These are phyloP conservation scores for Lamellibrachia columna DNA, from an alignment of 2,888 invertebrate species.

Conservation along the genomic window DNA sequence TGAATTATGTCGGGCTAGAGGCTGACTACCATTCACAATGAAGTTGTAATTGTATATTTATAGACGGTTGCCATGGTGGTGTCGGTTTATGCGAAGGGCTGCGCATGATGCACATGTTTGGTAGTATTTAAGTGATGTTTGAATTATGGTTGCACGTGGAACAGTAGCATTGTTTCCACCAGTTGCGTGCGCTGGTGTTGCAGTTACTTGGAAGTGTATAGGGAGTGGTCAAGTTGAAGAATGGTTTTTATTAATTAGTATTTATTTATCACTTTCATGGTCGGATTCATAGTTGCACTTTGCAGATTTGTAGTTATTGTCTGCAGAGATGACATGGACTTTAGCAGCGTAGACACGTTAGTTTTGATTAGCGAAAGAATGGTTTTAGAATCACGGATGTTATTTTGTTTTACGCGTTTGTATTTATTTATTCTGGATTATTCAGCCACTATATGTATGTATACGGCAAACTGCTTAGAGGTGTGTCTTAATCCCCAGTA, in stretches of 20 bases:
- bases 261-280: background rate
- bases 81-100: background rate
- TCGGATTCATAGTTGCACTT: conserved; percentile 11
- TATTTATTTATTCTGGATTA: conserved; percentile 16
- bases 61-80: background rate
- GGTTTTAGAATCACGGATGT: conserved; percentile 5
- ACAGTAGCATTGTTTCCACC: conserved; percentile 9
- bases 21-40: background rate
- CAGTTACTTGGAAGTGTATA: conserved; percentile 11
- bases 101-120: background rate
- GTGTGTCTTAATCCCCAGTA: background rate
- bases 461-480: background rate
- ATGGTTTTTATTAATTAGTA: background rate
- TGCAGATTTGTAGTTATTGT: conserved; percentile 1
- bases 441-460: background rate
- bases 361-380: background rate
- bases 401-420: background rate
- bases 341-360: background rate
- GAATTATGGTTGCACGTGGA: conserved; percentile 11
- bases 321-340: background rate
- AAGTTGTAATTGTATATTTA: background rate
- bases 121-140: background rate
- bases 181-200: background rate
- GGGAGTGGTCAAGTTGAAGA: background rate
- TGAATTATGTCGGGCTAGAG: background rate